A percentile compares a stretch with the other conserved stretches of the same genome.
Evolutionary conservation across 1,140 invertebrate species (phyloP).

Genomic region (Bombyx mandarina): DNA sequence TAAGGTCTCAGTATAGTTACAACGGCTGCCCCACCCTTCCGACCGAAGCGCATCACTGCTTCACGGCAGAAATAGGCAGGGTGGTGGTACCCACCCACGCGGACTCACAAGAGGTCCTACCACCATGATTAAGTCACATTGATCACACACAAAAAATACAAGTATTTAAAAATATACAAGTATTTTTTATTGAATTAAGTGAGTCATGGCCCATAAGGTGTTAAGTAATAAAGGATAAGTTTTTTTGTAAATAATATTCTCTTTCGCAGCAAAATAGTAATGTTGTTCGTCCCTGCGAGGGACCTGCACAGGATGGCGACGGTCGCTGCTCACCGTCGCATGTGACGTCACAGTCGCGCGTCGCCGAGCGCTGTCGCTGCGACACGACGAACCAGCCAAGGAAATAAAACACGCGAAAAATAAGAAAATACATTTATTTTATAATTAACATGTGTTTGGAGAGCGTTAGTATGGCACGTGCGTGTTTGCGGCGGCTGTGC

Average conservation of each 20-base stretch:
- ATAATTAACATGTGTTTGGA: conserved; percentile 19
- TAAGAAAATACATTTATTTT: conserved; percentile 44
- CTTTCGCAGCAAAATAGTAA: too few relatives aligned
- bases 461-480: conserved; percentile 43
- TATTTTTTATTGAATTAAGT: neutral
- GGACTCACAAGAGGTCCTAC: too few relatives aligned
- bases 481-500: conserved; percentile 19
- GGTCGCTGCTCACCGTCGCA: conserved; percentile 10
- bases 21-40: too few relatives aligned
- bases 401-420: conserved; percentile 32
- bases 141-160: too few relatives aligned
- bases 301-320: too few relatives aligned
- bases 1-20: too few relatives aligned
- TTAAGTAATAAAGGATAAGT: neutral
- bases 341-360: conserved; percentile 15
- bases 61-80: too few relatives aligned
- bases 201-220: neutral
- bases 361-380: conserved; percentile 18
- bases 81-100: too few relatives aligned
- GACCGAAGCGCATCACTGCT: too few relatives aligned
- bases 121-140: too few relatives aligned
- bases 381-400: conserved; percentile 12
- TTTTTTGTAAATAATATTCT: too few relatives aligned
- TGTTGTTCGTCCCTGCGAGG: too few relatives aligned
- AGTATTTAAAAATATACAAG: neutral